Evolutionary conservation across 1,140 invertebrate genomes (phyloP).

Genomic region (Hydropsyche tenuis): DNA sequence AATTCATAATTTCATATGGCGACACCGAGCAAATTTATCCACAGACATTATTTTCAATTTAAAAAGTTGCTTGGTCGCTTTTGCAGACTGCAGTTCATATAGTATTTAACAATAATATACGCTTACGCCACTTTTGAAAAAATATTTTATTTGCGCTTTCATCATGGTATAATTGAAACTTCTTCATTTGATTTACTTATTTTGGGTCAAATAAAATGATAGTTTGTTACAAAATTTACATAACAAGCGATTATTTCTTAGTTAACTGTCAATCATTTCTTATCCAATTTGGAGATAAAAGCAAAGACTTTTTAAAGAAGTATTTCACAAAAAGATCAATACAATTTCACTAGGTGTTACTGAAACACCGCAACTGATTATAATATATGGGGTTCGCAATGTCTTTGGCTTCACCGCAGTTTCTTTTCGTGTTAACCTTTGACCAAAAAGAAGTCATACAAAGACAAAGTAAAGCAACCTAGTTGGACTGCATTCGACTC

Average conservation of each 20-base stretch:
- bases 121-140: background rate
- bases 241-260: no score
- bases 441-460: constrained; percentile 40
- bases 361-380: background rate
- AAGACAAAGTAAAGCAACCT: constrained; percentile 27
- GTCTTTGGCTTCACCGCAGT: constrained; percentile 23
- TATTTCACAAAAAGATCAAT: no score
- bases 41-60: constrained; percentile 29
- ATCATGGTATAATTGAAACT: no score
- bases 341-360: background rate
- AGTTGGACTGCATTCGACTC: no score
- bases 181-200: no score
- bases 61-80: constrained; percentile 8
- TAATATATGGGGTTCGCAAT: background rate
- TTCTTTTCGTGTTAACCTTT: constrained; percentile 35
- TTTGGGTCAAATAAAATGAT: no score
- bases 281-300: background rate
- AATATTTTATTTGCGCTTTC: no score
- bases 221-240: no score
- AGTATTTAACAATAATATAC: no score
- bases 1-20: constrained; percentile 17
- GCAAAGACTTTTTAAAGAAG: no score
- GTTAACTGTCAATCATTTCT: background rate
- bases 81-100: background rate
- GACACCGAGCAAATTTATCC: background rate